Base-by-base conservation (phyloP, 2,888 invertebrate genomes). In the Seira ritae region DNA sequence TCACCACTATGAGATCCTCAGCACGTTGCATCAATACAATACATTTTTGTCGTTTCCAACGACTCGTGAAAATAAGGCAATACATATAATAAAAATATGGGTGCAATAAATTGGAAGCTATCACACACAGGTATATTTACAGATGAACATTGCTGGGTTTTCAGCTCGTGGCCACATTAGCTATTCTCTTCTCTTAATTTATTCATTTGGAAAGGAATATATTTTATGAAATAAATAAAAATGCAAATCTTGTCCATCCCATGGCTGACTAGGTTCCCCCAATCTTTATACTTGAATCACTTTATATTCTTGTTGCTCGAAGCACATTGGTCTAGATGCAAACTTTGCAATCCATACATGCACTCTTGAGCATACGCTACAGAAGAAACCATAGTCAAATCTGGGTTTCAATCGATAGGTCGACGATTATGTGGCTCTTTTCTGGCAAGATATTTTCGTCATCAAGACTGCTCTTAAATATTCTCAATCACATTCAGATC, bases 241-340 rank as follows among this genome's bases (percentile, higher is more conserved):
- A 74, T 74, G 74, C 74, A 69, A 77, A 62, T 62, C 31, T 69
- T 80, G 80, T 75, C 65, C 75, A 75, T 75, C 74, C 80, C 80
- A 80, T 80, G 80, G 80, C 80, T 80, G 80, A 80, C 80, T 70
- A 75, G 74, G 67, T 80, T 80, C 60, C 62, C 80, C 66, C 66
- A 20, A 65, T 65, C 55, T 55, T 12, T 17, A 55, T 3, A 55
- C 15, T 55, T 55, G 55, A 31, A 31, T 31, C 2, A 2, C 8
- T 31, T 31, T 31, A 31, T 31, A 8, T 31, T 31, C 31, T 31
- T 31, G 31, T 31, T 31, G 31, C 31, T 31, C 8, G 31, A 2
- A 31, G 2, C 31, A 4, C 8, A 31, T 31, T 4, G 31, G 31
- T 2, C n/a, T n/a, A n/a, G n/a, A n/a, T n/a, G n/a, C n/a, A n/a